Percentiles rank a stretch among this genome's conserved stretches.
These are phyloP conservation scores for Glyptemys insculpta DNA, from an alignment of 2,797 vertebrate species.

Conservation along the genomic window DNA sequence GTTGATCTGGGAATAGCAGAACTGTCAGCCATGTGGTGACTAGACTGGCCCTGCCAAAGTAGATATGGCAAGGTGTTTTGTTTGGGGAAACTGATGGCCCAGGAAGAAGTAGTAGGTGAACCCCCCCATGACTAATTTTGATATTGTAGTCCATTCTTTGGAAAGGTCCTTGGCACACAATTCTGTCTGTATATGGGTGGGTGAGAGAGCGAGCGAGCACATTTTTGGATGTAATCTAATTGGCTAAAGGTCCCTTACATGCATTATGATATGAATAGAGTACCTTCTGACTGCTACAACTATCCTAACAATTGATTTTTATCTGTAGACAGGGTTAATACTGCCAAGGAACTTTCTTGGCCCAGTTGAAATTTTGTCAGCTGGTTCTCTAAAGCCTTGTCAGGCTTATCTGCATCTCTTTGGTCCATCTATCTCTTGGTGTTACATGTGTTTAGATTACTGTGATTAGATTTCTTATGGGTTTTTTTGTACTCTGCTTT, in stretches of 20 bases:
- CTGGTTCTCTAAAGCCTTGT: background rate
- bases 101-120: background rate
- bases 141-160: slow-evolving; percentile 21
- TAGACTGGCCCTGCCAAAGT: rapidly evolving
- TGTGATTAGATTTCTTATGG: background rate
- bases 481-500: background rate
- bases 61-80: slow-evolving; percentile 48
- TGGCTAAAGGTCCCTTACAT: slow-evolving; percentile 5
- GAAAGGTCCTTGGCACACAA: slow-evolving; percentile 6
- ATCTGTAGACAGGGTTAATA: slow-evolving; percentile 27
- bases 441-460: background rate
- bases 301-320: slow-evolving; percentile 47
- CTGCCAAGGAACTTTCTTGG: slow-evolving; percentile 50
- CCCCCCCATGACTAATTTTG: background rate
- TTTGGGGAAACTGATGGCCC: slow-evolving; percentile 37
- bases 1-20: slow-evolving; percentile 1
- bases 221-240: slow-evolving; percentile 30
- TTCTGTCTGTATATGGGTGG: background rate
- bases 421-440: background rate
- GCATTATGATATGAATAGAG: slow-evolving; percentile 39
- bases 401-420: background rate
- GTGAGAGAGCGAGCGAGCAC: background rate
- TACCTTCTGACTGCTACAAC: slow-evolving; percentile 8
- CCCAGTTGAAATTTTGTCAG: background rate
- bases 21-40: background rate